A percentile compares a stretch with the other conserved stretches of the same genome.
These are phyloP conservation scores for Coryphaenoides rupestris DNA, from an alignment of 2,113 vertebrate genomes.

Conservation along the genomic window DNA sequence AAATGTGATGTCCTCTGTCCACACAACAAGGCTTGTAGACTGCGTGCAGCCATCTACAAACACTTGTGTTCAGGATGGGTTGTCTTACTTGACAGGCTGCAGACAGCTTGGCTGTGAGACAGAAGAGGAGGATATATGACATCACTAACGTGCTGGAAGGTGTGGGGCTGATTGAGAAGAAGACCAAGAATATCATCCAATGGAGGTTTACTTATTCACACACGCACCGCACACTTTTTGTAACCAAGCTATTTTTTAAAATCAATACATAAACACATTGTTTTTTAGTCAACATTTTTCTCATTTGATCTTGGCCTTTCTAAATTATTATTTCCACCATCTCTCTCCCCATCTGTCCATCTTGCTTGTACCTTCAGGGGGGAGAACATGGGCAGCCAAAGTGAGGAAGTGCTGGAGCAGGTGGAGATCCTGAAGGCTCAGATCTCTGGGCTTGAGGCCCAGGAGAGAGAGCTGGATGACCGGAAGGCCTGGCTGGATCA, in stretches of 20 bases:
- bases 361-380: slow-evolving; percentile 69
- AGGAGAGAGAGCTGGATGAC: slow-evolving; percentile 88
- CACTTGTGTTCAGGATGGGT: slow-evolving; percentile 12
- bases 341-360: not conserved
- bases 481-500: slow-evolving; percentile 90
- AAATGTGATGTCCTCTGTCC: slow-evolving; percentile 21
- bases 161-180: slow-evolving; percentile 96
- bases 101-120: slow-evolving; percentile 90
- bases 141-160: slow-evolving; percentile 98
- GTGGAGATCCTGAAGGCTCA: slow-evolving; percentile 84
- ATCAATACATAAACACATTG: not conserved
- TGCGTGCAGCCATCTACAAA: slow-evolving; percentile 4
- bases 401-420: slow-evolving; percentile 84
- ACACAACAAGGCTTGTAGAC: not conserved
- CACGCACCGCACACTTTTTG: not conserved
- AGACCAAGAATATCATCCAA: slow-evolving; percentile 96
- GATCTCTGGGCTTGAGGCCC: slow-evolving; percentile 86
- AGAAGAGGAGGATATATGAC: slow-evolving; percentile 97
- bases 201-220: slow-evolving; percentile 87
- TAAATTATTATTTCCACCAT: not conserved
- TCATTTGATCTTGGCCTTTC: not conserved
- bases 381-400: slow-evolving; percentile 86
- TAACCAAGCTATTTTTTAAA: not conserved
- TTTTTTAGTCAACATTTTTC: not conserved
- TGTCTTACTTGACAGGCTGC: slow-evolving; percentile 80